Base-by-base conservation (phyloP, 2,888 invertebrate genomes). In the Antheraea assamensis region DNA sequence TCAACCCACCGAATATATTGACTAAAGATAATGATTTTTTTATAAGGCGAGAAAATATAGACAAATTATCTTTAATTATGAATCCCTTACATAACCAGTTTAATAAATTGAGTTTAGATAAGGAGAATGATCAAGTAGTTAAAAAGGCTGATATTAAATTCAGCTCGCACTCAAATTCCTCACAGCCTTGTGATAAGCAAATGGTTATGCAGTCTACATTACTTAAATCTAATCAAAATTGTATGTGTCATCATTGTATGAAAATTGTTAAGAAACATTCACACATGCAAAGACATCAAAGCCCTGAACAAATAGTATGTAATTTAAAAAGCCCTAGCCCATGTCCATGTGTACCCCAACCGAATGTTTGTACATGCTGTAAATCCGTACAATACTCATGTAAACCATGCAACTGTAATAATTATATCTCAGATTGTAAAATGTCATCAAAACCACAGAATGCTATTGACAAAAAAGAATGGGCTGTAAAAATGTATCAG, bases 401-500 rank as follows among this genome's bases (percentile, higher is more conserved):
- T 70, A 78, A 81, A 75, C 74, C 75, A 24, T 86, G 85, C 76
- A 74, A 77, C 5, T 82, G 83, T 70, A 76, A 77, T n/a, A 42
- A 42, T 42, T 42, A 13, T 42, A 75, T 78, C 21, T 49, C 42
- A 35, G 66, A 75, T 19, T 17, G 15, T n/a, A 47, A 76, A 13
- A 21, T 27, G 3, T 70, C 52, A 68, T 64, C 70, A 68, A 78
- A 75, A 55, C 82, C 83, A 74, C 70, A 78, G 73, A 90, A 89
- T 86, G 85, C 87, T 52, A 84, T 93, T 55, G 91, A 92, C 72
- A 91, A 88, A 81, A 93, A 92, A 81, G 88, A 86, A 15, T 90
- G 88, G 90, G 85, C 84, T 2, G 84, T 93, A 75, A 83, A 93
- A 82, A 92, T 87, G 81, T 91, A 89, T 87, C 90, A 91, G 76